Conservation (phyloP, 2,888 invertebrate genomes). For the Drosophila melanocephala region DNA sequence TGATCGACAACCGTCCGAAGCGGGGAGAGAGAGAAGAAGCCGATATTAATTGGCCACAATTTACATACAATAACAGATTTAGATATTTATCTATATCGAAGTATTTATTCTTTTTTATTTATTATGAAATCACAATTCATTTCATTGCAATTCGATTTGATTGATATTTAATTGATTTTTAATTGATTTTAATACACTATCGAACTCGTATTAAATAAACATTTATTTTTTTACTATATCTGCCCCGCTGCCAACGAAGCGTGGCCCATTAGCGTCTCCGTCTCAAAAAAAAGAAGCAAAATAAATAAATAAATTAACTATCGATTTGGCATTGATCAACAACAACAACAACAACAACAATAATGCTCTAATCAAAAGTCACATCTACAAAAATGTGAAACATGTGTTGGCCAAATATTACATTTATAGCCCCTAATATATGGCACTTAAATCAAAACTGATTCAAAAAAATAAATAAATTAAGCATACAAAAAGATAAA, state of each 20-base stretch:
- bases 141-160: conserved; percentile 64
- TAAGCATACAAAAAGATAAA: conserved; percentile 4
- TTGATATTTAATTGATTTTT: conserved; percentile 75
- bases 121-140: conserved; percentile 47
- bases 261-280: conserved; percentile 38
- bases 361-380: conserved; percentile 53
- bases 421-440: conserved; percentile 51
- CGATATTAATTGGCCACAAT: conserved; percentile 58
- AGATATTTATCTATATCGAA: neutral
- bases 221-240: conserved; percentile 37
- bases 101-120: conserved; percentile 5
- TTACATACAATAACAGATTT: conserved; percentile 18
- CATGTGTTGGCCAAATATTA: conserved; percentile 59
- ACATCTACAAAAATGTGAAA: conserved; percentile 71
- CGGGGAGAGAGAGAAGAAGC: too few relatives aligned
- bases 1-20: conserved; percentile 49
- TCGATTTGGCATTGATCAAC: conserved; percentile 49
- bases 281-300: conserved; percentile 7
- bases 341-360: conserved; percentile 24
- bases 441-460: conserved; percentile 68
- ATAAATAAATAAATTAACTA: conserved; percentile 33
- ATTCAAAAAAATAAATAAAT: neutral
- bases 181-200: conserved; percentile 54
- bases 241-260: conserved; percentile 12
- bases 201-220: conserved; percentile 60